These are phyloP conservation scores for Drosophila vallismaia DNA, from an alignment of 2,888 invertebrate genomes.

Conservation along the genomic window DNA sequence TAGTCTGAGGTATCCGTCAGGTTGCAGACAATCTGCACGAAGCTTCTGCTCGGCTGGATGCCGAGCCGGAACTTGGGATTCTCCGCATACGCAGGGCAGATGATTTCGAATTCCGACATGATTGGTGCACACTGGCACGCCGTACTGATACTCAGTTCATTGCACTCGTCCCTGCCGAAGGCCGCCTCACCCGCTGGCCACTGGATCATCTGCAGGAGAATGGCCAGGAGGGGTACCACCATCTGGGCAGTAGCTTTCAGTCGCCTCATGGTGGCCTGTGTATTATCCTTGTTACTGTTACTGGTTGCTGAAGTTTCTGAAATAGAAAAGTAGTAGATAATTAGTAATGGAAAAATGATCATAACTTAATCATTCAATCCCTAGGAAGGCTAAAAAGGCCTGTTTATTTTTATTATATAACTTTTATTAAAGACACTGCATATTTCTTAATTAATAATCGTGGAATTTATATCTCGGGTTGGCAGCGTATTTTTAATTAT, in stretches of 20 bases:
- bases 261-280: slow-evolving; percentile 27
- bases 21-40: slow-evolving; percentile 81
- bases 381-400: background rate
- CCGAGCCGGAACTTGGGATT: slow-evolving; percentile 80
- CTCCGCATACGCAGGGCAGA: slow-evolving; percentile 76
- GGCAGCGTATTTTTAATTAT: slow-evolving; percentile 33
- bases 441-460: slow-evolving; percentile 17
- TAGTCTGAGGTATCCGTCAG: slow-evolving; percentile 78
- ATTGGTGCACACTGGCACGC: slow-evolving; percentile 80
- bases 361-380: background rate
- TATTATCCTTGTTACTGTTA: background rate
- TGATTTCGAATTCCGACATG: slow-evolving; percentile 80
- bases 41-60: slow-evolving; percentile 72
- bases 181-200: slow-evolving; percentile 36
- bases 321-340: slow-evolving; percentile 3
- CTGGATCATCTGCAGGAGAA: slow-evolving; percentile 42
- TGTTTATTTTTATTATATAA: no score
- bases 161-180: slow-evolving; percentile 77
- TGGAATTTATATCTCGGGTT: background rate
- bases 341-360: slow-evolving; percentile 1
- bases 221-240: slow-evolving; percentile 36
- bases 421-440: background rate
- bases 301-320: background rate
- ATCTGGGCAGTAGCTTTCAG: slow-evolving; percentile 39
- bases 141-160: slow-evolving; percentile 66